phyloP scores from a whole-genome alignment of 2,888 invertebrate genomes.

The Cybosia mesomella region DNA sequence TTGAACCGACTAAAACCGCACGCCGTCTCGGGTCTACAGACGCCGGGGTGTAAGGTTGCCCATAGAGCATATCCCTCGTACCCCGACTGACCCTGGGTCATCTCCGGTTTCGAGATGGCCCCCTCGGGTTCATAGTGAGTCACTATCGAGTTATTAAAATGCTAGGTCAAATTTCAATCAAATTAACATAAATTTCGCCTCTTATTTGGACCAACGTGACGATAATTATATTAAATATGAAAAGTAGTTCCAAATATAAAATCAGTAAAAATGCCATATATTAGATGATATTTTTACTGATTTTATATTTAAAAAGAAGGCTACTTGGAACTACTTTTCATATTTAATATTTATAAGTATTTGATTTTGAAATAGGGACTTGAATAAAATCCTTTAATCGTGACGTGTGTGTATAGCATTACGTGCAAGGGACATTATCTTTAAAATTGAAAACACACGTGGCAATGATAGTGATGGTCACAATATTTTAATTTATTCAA shows the following conservation, averaged over 20 bases:
- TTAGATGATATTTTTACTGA: neutral
- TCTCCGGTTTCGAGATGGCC: too few species aligned
- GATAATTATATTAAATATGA: too few species aligned
- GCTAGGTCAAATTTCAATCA: neutral
- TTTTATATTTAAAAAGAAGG: neutral
- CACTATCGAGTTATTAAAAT: neutral
- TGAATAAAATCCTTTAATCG: neutral
- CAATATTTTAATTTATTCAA: slow-evolving; percentile 27
- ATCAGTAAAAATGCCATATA: too few species aligned
- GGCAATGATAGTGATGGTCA: slow-evolving; percentile 29
- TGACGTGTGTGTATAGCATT: neutral
- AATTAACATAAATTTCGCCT: slow-evolving; percentile 1
- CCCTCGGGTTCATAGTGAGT: neutral
- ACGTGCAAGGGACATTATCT: neutral
- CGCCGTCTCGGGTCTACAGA: too few species aligned
- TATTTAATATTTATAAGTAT: neutral
- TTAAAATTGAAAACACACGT: slow-evolving; percentile 19
- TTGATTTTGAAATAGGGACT: neutral
- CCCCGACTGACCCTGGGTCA: too few species aligned
- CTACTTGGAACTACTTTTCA: slow-evolving; percentile 4
- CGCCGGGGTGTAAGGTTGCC: too few species aligned
- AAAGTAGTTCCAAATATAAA: too few species aligned
- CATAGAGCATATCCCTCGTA: too few species aligned
- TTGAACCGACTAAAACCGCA: too few species aligned
- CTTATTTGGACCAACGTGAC: neutral